Evolutionary conservation across 2,888 invertebrate species (phyloP).

Genomic region (Atrina japonica): DNA sequence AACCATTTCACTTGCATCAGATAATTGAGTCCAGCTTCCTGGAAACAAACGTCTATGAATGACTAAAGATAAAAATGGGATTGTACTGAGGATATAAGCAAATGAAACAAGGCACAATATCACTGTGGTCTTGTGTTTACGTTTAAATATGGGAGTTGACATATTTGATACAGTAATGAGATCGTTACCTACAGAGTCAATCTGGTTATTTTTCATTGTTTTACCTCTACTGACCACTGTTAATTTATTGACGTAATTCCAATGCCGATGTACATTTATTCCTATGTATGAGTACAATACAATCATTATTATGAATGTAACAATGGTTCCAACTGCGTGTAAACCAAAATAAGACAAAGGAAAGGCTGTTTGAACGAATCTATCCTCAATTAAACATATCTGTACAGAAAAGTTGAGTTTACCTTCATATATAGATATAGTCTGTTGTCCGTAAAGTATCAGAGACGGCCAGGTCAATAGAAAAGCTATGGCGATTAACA

Average conservation of each 20-base stretch:
- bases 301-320: slow-evolving; percentile 50
- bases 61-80: slow-evolving; percentile 64
- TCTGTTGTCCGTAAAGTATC: slow-evolving; percentile 62
- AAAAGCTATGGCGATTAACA: slow-evolving; percentile 52
- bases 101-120: slow-evolving; percentile 67
- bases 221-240: background rate
- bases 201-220: too few relatives aligned
- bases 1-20: slow-evolving; percentile 46
- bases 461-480: slow-evolving; percentile 60
- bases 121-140: slow-evolving; percentile 58
- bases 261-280: slow-evolving; percentile 50
- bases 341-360: slow-evolving; percentile 51
- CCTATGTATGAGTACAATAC: slow-evolving; percentile 57
- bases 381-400: slow-evolving; percentile 50
- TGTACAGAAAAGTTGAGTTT: slow-evolving; percentile 18
- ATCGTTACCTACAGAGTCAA: too few relatives aligned
- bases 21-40: slow-evolving; percentile 40
- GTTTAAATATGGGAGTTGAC: slow-evolving; percentile 9
- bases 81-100: slow-evolving; percentile 63
- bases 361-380: slow-evolving; percentile 45
- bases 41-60: slow-evolving; percentile 54
- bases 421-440: slow-evolving; percentile 12
- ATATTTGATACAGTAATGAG: too few relatives aligned
- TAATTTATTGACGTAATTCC: slow-evolving; percentile 41
- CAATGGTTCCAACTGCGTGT: slow-evolving; percentile 47